phyloP scores from a whole-genome alignment of 2,888 invertebrate species.

The Drosophila ezoana region DNA sequence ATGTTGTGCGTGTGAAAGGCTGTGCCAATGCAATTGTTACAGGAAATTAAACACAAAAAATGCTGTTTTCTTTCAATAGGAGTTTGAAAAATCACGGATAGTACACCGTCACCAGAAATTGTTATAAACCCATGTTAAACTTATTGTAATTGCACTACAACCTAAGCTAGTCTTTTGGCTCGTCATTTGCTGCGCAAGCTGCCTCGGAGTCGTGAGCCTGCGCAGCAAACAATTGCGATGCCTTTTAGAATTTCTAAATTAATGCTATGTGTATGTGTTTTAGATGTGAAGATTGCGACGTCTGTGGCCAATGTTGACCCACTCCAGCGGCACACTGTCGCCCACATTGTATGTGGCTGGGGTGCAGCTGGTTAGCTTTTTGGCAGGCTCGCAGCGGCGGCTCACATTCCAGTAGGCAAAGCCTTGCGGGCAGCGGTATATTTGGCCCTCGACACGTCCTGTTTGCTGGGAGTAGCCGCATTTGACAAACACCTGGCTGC shows the following conservation, averaged over 20 bases:
- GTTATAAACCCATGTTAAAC: conserved; percentile 34
- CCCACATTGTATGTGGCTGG: conserved; percentile 67
- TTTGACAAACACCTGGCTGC: conserved; percentile 90
- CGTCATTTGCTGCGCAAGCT: conserved; percentile 75
- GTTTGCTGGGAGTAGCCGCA: conserved; percentile 86
- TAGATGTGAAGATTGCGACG: conserved; percentile 81
- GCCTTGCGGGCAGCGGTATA: conserved; percentile 91
- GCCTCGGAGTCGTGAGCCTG: conserved; percentile 34
- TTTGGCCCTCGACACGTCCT: conserved; percentile 88
- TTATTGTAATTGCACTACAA: conserved; percentile 60
- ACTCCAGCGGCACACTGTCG: conserved; percentile 83
- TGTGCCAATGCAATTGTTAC: conserved; percentile 53
- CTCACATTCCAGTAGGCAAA: conserved; percentile 92
- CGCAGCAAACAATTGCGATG: conserved; percentile 71
- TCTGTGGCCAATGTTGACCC: conserved; percentile 83
- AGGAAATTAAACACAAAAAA: conserved; percentile 28
- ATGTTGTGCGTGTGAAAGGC: conserved; percentile 53
- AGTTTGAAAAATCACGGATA: conserved; percentile 19
- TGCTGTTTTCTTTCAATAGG: conserved; percentile 9
- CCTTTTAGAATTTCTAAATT: conserved; percentile 48
- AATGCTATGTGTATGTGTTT: conserved; percentile 40
- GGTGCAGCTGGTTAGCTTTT: conserved; percentile 87
- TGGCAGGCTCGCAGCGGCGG: conserved; percentile 89
- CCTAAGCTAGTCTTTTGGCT: conserved; percentile 65
- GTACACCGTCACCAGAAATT: conserved; percentile 65